Percentiles rank a stretch among this genome's conserved stretches.
phyloP scores from a whole-genome alignment of 2,113 vertebrate species.

The Drymodes brunneopygia region DNA sequence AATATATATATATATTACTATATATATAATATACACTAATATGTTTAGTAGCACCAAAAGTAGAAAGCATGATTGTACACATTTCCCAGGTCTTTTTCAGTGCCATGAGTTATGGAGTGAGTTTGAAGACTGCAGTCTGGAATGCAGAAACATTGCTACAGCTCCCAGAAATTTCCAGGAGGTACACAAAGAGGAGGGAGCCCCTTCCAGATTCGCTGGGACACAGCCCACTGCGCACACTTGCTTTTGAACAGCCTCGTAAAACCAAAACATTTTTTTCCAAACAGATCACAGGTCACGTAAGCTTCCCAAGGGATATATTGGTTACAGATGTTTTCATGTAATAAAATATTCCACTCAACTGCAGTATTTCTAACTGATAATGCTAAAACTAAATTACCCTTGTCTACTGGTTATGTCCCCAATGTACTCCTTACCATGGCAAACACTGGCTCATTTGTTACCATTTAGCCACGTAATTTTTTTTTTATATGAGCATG shows the following conservation, averaged over 20 bases:
- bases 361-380: slow-evolving; percentile 62
- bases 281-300: slow-evolving; percentile 62
- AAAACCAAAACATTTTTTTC: slow-evolving; percentile 61
- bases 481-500: neutral
- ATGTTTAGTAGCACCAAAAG: neutral
- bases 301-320: slow-evolving; percentile 65
- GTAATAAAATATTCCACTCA: slow-evolving; percentile 65
- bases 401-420: slow-evolving; percentile 65
- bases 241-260: slow-evolving; percentile 36
- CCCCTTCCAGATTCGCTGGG: neutral
- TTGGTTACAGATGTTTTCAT: slow-evolving; percentile 71
- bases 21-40: neutral
- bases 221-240: neutral
- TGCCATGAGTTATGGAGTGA: neutral
- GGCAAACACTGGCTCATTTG: slow-evolving; percentile 48
- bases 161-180: slow-evolving; percentile 3
- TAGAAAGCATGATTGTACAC: accelerated
- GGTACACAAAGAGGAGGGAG: neutral
- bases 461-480: slow-evolving; percentile 37
- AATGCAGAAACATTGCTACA: neutral
- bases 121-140: neutral
- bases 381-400: slow-evolving; percentile 66
- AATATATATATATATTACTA: neutral
- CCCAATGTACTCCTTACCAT: slow-evolving; percentile 35
- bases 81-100: neutral